Conservation (phyloP, 1,140 invertebrate species). For the Harpegnathos saltator region DNA sequence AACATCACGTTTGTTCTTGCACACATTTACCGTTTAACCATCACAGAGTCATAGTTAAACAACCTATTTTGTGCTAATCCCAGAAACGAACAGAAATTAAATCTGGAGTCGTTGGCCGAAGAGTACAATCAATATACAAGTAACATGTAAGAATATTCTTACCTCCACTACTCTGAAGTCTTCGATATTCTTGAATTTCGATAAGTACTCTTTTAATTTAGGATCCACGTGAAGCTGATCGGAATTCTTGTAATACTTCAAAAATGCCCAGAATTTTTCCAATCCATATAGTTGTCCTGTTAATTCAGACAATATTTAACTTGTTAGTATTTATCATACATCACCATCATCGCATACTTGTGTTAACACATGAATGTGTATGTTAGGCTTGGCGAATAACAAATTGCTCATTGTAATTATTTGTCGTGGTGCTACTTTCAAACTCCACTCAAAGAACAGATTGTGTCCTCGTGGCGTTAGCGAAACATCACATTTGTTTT, state of each 20-base stretch:
- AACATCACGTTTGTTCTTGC: conserved; percentile 68
- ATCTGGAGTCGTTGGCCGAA: conserved; percentile 75
- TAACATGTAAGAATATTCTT: conserved; percentile 43
- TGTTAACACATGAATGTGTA: not conserved
- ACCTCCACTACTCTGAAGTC: conserved; percentile 95
- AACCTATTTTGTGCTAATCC: conserved; percentile 59
- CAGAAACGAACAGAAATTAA: not conserved
- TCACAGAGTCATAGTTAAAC: conserved; percentile 39
- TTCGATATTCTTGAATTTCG: conserved; percentile 97
- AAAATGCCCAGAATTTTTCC: conserved; percentile 99
- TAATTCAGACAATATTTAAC: conserved; percentile 9
- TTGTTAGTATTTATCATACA: conserved; percentile 12
- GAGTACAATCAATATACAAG: not conserved
- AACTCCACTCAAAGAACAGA: conserved; percentile 53
- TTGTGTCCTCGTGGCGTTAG: conserved; percentile 49
- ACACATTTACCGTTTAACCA: conserved; percentile 66
- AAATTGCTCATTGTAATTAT: not conserved
- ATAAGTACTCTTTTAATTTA: conserved; percentile 92
- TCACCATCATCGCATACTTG: not conserved
- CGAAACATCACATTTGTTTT: conserved; percentile 66
- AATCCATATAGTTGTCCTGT: conserved; percentile 98
- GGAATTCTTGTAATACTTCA: conserved; percentile 96
- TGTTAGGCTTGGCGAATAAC: not conserved
- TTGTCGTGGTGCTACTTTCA: conserved; percentile 37
- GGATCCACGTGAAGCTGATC: conserved; percentile 92